Evolutionary conservation across 2,888 invertebrate species (phyloP).

Genomic region (Trypoxylon attenuatum): DNA sequence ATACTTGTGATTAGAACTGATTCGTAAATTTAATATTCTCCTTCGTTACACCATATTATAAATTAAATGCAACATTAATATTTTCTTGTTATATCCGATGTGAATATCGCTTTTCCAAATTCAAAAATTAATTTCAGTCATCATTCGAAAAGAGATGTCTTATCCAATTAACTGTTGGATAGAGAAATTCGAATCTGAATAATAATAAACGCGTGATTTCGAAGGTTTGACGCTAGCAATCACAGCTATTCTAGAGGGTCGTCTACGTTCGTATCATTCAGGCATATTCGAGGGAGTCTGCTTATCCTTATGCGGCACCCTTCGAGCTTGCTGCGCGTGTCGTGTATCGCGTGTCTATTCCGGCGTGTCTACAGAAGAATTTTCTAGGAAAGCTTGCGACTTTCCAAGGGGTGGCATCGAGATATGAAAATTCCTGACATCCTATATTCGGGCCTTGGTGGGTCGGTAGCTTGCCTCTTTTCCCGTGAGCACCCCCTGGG

Average conservation of each 20-base stretch:
- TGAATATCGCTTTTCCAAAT: not conserved
- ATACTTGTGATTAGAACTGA: too few species aligned
- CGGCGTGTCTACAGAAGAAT: constrained; percentile 44
- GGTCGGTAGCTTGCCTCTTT: constrained; percentile 49
- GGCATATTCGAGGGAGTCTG: not conserved
- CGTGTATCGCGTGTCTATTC: constrained; percentile 33
- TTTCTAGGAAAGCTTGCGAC: constrained; percentile 52
- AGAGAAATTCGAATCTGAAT: too few species aligned
- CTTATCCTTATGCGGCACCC: constrained; percentile 20
- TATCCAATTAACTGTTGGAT: too few species aligned
- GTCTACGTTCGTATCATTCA: not conserved
- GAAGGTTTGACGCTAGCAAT: too few species aligned
- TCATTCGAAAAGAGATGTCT: too few species aligned
- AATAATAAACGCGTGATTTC: too few species aligned
- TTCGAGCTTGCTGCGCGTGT: not conserved
- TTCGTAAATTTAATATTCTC: too few species aligned
- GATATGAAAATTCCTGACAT: constrained; percentile 69
- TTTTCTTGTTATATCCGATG: not conserved
- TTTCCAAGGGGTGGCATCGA: constrained; percentile 59
- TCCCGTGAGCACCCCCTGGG: constrained; percentile 53
- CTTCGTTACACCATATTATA: too few species aligned
- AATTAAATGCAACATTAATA: too few species aligned
- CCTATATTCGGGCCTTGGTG: constrained; percentile 57
- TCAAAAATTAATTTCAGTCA: not conserved
- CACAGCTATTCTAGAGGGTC: too few species aligned